Percentiles rank a stretch among this genome's conserved stretches.
phyloP scores from a whole-genome alignment of 2,797 vertebrate genomes.

The Tapera naevia region DNA sequence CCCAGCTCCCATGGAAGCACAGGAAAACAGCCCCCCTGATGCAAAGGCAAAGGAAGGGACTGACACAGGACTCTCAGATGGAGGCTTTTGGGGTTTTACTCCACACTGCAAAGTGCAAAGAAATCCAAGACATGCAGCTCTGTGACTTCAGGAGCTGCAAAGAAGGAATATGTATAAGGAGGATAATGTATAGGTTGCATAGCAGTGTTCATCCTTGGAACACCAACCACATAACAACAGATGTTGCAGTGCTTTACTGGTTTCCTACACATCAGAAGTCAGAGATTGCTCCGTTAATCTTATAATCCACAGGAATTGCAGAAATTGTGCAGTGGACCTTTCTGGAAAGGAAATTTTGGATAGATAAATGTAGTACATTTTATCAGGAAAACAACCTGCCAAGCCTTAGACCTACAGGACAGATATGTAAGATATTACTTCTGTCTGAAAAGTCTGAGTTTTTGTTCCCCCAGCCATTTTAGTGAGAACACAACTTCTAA shows the following conservation, averaged over 20 bases:
- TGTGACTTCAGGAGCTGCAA: neutral
- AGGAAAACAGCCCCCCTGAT: neutral
- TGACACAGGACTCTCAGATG: neutral
- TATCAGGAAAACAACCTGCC: neutral
- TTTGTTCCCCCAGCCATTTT: neutral
- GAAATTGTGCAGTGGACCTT: neutral
- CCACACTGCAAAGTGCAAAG: neutral
- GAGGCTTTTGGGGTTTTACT: neutral
- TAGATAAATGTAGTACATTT: neutral
- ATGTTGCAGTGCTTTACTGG: neutral
- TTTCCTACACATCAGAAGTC: neutral
- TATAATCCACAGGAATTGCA: neutral
- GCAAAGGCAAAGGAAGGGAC: neutral
- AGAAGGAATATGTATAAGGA: neutral
- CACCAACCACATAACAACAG: neutral
- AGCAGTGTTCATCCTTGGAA: neutral
- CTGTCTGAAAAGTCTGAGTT: neutral
- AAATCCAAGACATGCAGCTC: neutral
- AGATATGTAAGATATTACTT: neutral
- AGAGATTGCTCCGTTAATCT: neutral
- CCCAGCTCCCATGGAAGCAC: fast-evolving
- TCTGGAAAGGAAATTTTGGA: neutral
- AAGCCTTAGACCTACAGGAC: neutral
- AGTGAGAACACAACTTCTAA: neutral
- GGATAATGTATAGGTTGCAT: fast-evolving